Evolutionary conservation across 2,888 invertebrate genomes (phyloP).

Genomic region (Drosophila recens): DNA sequence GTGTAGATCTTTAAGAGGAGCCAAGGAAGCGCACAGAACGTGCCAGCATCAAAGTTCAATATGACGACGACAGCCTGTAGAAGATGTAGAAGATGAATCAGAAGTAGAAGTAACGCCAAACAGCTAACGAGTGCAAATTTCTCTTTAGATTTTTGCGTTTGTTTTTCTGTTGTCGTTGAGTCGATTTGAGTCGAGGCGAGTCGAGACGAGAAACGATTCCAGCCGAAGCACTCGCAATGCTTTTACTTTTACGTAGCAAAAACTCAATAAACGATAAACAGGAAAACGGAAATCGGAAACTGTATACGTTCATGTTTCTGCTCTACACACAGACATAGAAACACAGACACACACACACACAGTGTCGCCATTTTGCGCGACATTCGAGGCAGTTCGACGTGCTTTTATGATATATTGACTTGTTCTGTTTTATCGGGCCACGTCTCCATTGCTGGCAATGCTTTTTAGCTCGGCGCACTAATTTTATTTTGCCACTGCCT

Average conservation of each 20-base stretch:
- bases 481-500: slow-evolving; percentile 65
- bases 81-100: slow-evolving; percentile 1
- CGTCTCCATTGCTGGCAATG: slow-evolving; percentile 54
- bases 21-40: slow-evolving; percentile 62
- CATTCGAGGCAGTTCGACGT: slow-evolving; percentile 63
- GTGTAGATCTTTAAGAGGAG: slow-evolving; percentile 72
- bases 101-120: slow-evolving; percentile 29
- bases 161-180: slow-evolving; percentile 19
- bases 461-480: slow-evolving; percentile 72
- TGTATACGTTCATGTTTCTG: slow-evolving; percentile 72
- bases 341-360: slow-evolving; percentile 30
- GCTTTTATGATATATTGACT: slow-evolving; percentile 82
- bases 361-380: slow-evolving; percentile 61
- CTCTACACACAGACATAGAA: slow-evolving; percentile 37
- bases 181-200: neutral
- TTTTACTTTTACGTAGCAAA: slow-evolving; percentile 74
- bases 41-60: slow-evolving; percentile 81
- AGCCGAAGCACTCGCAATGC: slow-evolving; percentile 41
- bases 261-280: slow-evolving; percentile 83
- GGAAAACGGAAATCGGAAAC: slow-evolving; percentile 83
- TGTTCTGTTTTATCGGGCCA: slow-evolving; percentile 69
- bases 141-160: slow-evolving; percentile 55
- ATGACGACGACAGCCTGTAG: slow-evolving; percentile 53
- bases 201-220: neutral
- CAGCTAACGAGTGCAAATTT: slow-evolving; percentile 80